A percentile compares a stretch with the other conserved stretches of the same genome.
Evolutionary conservation across 2,888 invertebrate species (phyloP).

Genomic region (Odontocolon sp.): DNA sequence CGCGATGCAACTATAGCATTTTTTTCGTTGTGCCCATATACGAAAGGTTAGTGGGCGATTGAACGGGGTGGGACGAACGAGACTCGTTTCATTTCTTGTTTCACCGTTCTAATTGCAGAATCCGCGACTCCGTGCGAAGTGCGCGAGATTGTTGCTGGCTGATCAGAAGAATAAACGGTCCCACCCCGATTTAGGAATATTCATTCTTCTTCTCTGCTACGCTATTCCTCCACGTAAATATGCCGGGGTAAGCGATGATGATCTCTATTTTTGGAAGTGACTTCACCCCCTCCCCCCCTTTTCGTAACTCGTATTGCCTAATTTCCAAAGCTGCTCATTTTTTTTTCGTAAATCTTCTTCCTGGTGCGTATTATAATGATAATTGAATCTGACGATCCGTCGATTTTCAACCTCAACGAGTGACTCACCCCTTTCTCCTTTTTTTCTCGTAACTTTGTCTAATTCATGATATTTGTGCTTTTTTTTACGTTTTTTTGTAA

Average conservation of each 20-base stretch:
- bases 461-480: too few relatives aligned
- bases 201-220: conserved; percentile 28
- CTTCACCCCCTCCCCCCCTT: conserved; percentile 51
- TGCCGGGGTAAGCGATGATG: conserved; percentile 72
- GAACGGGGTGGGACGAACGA: conserved; percentile 44
- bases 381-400: background rate
- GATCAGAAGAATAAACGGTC: background rate
- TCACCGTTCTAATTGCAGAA: conserved; percentile 52
- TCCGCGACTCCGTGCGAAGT: background rate
- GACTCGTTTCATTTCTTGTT: conserved; percentile 37
- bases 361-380: background rate
- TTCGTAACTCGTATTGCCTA: conserved; percentile 41
- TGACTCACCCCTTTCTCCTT: too few relatives aligned
- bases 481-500: too few relatives aligned
- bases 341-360: background rate
- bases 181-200: background rate
- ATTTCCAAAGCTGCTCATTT: conserved; percentile 29
- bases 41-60: conserved; percentile 56
- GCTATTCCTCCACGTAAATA: conserved; percentile 56
- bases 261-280: conserved; percentile 69
- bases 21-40: conserved; percentile 53
- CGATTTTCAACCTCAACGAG: background rate
- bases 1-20: conserved; percentile 5
- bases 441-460: too few relatives aligned
- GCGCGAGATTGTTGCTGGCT: background rate